Evolutionary conservation across 2,797 vertebrate genomes (phyloP).

Genomic region (Gambusia yucatana): DNA sequence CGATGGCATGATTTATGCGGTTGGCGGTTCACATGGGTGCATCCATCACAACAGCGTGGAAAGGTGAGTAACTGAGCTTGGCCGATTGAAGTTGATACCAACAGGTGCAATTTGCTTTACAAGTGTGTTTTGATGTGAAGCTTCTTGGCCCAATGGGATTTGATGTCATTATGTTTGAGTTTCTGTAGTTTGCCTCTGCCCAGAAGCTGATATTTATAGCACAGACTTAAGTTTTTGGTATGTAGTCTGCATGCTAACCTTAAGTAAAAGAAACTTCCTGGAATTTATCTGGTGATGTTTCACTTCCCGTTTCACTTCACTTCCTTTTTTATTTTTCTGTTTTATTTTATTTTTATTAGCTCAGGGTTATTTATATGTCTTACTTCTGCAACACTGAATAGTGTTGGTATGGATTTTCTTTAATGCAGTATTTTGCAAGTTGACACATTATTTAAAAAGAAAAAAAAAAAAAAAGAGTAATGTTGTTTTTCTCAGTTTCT

Average conservation of each 20-base stretch:
- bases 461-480: not conserved
- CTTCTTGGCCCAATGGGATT: not conserved
- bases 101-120: not conserved
- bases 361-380: conserved; percentile 8
- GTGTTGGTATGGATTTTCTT: too few relatives aligned
- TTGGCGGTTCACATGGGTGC: conserved; percentile 94
- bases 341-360: conserved; percentile 9
- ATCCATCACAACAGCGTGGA: conserved; percentile 93
- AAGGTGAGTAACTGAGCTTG: conserved; percentile 77
- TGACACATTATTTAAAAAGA: not conserved
- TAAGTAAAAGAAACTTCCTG: conserved; percentile 41
- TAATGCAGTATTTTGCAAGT: not conserved
- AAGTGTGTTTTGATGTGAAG: conserved; percentile 6
- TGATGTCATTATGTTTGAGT: not conserved
- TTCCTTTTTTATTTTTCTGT: too few relatives aligned
- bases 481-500: not conserved
- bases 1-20: conserved; percentile 92
- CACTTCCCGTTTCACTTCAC: conserved; percentile 24
- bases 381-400: not conserved
- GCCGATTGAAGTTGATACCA: not conserved
- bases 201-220: not conserved
- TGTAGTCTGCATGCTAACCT: not conserved
- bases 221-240: not conserved
- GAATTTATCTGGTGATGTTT: conserved; percentile 25
- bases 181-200: conserved; percentile 8